phyloP scores from a whole-genome alignment of 2,797 vertebrate genomes.

The Limosa lapponica region DNA sequence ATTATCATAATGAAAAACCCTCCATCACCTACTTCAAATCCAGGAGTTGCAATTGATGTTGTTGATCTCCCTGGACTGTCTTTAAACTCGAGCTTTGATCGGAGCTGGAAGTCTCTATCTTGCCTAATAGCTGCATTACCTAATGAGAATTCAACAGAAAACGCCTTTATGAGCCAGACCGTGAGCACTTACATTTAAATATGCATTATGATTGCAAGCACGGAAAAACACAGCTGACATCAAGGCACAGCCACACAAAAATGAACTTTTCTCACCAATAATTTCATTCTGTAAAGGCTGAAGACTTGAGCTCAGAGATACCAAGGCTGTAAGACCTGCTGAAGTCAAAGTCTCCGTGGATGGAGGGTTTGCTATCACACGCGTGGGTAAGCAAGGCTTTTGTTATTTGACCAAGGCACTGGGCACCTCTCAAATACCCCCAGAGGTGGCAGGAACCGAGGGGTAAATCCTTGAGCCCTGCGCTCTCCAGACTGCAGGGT shows the following conservation, averaged over 20 bases:
- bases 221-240: background rate
- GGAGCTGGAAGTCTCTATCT: constrained; percentile 76
- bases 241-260: background rate
- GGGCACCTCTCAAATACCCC: background rate
- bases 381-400: fast-evolving
- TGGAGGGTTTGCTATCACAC: background rate
- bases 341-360: background rate
- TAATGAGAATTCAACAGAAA: constrained; percentile 70
- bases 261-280: background rate
- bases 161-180: constrained; percentile 16
- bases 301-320: background rate
- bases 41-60: constrained; percentile 78
- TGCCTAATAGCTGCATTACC: constrained; percentile 79
- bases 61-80: constrained; percentile 75
- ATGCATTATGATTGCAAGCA: background rate
- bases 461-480: too few species aligned
- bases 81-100: constrained; percentile 77
- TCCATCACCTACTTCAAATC: constrained; percentile 81
- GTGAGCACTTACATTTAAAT: constrained; percentile 17
- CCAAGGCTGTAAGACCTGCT: background rate
- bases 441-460: background rate
- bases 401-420: background rate
- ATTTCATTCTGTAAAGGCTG: background rate
- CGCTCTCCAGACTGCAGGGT: fast-evolving
- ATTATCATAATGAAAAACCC: constrained; percentile 65